Conservation (phyloP, 2,888 invertebrate species). For the Drosophila recens region DNA sequence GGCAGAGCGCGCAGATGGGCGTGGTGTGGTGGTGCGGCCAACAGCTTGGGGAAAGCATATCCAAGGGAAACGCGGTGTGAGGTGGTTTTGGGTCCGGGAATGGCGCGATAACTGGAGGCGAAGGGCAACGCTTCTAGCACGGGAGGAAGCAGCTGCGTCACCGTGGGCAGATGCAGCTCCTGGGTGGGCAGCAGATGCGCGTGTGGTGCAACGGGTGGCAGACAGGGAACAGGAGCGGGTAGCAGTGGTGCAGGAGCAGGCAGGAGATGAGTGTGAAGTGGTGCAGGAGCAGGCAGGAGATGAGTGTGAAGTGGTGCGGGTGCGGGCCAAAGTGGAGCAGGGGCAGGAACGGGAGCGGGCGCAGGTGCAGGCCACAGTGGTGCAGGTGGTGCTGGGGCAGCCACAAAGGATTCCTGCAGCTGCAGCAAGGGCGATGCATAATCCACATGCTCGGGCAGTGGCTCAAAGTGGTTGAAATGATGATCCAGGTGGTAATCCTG, state of each 20-base stretch:
- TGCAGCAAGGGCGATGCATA: slow-evolving; percentile 52
- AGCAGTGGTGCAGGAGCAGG: slow-evolving; percentile 40
- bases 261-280: slow-evolving; percentile 5
- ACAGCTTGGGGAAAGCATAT: slow-evolving; percentile 78
- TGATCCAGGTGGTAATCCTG: slow-evolving; percentile 34
- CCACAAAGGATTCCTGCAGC: slow-evolving; percentile 39
- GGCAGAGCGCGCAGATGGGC: slow-evolving; percentile 77
- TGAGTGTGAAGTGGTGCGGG: slow-evolving; percentile 46
- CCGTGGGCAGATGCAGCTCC: slow-evolving; percentile 59
- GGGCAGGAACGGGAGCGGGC: neutral
- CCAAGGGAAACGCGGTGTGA: slow-evolving; percentile 82
- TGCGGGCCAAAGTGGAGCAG: slow-evolving; percentile 32
- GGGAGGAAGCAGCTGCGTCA: slow-evolving; percentile 66
- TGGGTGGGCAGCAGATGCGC: slow-evolving; percentile 55
- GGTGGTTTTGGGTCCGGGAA: slow-evolving; percentile 82
- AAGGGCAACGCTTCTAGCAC: slow-evolving; percentile 75
- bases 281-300: slow-evolving; percentile 11
- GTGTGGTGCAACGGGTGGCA: slow-evolving; percentile 35
- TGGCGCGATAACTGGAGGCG: slow-evolving; percentile 79
- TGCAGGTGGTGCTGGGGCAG: slow-evolving; percentile 38
- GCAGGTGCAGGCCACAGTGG: slow-evolving; percentile 14
- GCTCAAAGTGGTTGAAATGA: slow-evolving; percentile 52
- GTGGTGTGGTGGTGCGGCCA: slow-evolving; percentile 76
- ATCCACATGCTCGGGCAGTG: slow-evolving; percentile 69
- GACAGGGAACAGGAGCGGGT: slow-evolving; percentile 48